phyloP scores from a whole-genome alignment of 2,888 invertebrate species.

The Apamea sordens region DNA sequence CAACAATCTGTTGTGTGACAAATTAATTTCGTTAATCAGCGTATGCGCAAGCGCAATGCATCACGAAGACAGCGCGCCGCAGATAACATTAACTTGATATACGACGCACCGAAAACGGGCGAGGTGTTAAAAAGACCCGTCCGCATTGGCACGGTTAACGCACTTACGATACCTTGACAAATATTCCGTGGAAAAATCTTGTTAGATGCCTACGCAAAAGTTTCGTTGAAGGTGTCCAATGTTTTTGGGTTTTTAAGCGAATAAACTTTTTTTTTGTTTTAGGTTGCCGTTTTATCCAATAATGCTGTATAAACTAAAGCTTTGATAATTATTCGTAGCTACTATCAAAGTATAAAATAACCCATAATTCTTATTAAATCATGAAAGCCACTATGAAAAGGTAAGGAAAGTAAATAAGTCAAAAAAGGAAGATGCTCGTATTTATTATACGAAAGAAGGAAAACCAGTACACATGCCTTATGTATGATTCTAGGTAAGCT shows the following conservation, averaged over 20 bases:
- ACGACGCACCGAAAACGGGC: slow-evolving; percentile 79
- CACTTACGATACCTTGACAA: slow-evolving; percentile 74
- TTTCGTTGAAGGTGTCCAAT: slow-evolving; percentile 32
- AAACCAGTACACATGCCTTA: too few species aligned
- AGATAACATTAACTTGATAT: slow-evolving; percentile 89
- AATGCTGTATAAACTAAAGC: neutral
- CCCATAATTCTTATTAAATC: neutral
- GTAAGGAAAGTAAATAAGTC: neutral
- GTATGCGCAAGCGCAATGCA: slow-evolving; percentile 84
- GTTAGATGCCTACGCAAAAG: slow-evolving; percentile 46
- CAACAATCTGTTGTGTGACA: slow-evolving; percentile 79
- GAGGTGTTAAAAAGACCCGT: slow-evolving; percentile 79
- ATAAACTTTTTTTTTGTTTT: neutral
- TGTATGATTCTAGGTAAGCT: neutral
- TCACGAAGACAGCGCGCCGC: slow-evolving; percentile 84
- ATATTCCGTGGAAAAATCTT: slow-evolving; percentile 57
- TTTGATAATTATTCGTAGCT: neutral
- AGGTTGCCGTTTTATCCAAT: neutral
- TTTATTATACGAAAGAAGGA: neutral
- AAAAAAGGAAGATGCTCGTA: neutral
- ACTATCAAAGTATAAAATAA: neutral
- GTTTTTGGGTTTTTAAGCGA: slow-evolving; percentile 3
- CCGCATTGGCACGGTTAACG: slow-evolving; percentile 72
- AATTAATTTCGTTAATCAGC: slow-evolving; percentile 89
- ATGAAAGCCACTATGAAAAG: neutral